Base-by-base conservation (phyloP, 2,888 invertebrate genomes). In the Steinernema scapterisci region DNA sequence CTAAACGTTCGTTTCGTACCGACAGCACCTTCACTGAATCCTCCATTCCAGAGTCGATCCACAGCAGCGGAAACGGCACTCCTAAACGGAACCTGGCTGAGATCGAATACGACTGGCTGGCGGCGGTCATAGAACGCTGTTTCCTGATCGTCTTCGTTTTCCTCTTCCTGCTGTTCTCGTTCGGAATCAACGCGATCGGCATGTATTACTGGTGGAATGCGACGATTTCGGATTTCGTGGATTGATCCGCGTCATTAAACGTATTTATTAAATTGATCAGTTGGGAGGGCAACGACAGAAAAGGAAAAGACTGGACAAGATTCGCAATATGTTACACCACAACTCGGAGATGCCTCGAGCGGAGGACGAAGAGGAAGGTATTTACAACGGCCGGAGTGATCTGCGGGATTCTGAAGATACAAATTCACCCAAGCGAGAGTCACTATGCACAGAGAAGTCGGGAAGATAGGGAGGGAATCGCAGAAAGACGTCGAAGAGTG, bases 71-170 rank as follows among this genome's bases (percentile, higher is more conserved):
- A 3, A 38, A 38, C 38, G 38, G 38, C 9, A 9, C 5, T 3
- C 38, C 38, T 38, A 48, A 19, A 13, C 76, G 82, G 21, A 82
- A 82, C 31, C 54, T 82, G 72, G 82, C 81, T 1, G 81, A 82
- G 75, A 76, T 82, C 70, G 82, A 82, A 74, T 82, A 78, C 73
- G 82, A 82, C 72, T 82, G 82, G 82, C 74, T 82, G 73, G 82
- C 82, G 45, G 81, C 82, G 0, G 77, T 81, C 0, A 76, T 82
- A n/a, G 82, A 82, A 70, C 75, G 82, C 16, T 76, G 80, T 21
- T 81, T 81, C 73, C 78, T 82, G 19, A 80, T 82, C 70, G 73
- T 76, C 48, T 82, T 82, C 52, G 38, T 80, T 5, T 31, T 80
- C 45, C 78, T 81, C n/a, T 82, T 82, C 73, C 72, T 79, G 2